Conservation (phyloP, 37 sponge, comb jelly and placozoan genomes). For the Amphimedon queenslandica region DNA sequence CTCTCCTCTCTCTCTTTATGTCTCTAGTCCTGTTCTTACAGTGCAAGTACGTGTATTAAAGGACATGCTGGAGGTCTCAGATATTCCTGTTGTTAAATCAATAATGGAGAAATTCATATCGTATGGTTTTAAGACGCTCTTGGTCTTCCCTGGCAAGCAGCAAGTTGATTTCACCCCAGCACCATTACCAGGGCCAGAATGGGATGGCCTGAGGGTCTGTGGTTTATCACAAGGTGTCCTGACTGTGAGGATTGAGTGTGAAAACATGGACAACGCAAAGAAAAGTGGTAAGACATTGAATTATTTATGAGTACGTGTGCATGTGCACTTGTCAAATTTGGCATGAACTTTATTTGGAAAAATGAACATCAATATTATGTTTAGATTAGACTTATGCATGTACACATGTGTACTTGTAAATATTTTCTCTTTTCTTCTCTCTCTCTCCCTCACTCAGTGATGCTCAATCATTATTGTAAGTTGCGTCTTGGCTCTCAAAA, state of each 20-base stretch:
- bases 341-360: no score
- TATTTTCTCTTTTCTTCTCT: not conserved
- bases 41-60: not conserved
- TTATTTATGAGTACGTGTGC: no score
- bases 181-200: not conserved
- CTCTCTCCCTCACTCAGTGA: not conserved
- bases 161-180: slow-evolving; percentile 11
- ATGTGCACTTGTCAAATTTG: no score
- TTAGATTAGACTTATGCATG: not conserved
- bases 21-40: slow-evolving; percentile 5
- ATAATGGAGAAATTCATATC: slow-evolving; percentile 7
- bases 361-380: not conserved
- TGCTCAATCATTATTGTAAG: slow-evolving; percentile 15
- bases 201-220: not conserved
- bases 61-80: not conserved
- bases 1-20: not conserved
- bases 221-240: slow-evolving; percentile 5
- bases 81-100: slow-evolving; percentile 8
- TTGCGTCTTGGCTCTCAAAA: slow-evolving; percentile 14
- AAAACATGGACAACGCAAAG: not conserved
- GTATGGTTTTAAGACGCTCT: not conserved
- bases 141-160: slow-evolving; percentile 2
- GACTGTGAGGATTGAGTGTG: not conserved
- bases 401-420: slow-evolving; percentile 17
- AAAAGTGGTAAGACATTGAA: not conserved